Base-by-base conservation (phyloP, 2,888 invertebrate genomes). In the Dinocampus coccinellae region DNA sequence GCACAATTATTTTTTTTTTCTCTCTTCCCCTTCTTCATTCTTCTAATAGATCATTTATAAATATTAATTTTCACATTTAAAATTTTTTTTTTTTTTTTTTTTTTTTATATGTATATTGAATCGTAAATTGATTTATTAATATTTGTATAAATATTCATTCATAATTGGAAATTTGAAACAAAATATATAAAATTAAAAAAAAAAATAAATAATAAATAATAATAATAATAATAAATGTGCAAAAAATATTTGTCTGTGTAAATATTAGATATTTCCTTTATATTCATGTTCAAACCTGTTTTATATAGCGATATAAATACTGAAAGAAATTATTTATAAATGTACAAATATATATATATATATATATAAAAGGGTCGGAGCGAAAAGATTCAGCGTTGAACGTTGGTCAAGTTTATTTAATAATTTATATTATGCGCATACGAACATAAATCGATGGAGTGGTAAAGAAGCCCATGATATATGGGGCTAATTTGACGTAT, bases 401-500 rank as follows among this genome's bases (percentile, higher is more conserved):
- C 66, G 69, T 73, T 70, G 72, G 63, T 75, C 74, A 64, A 74
- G 69, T 84, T 47, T 84, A 86, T 87, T 87, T 85, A 85, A 86
- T 87, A 87, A 87, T 86, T 86, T 86, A 86, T 85, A 85, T 86
- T 84, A 86, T 85, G 84, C 83, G 81, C 81, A 77, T 79, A 47
- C 47, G 82, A 80, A 83, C 84, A 87, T 86, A 87, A 87, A 87
- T 87, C 83, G 84, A 82, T 75, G 77, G 76, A 76, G 74, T 77
- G 80, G 79, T 81, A 81, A 85, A 85, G 85, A 85, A 84, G 83
- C 79, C 72, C 85, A 86, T 86, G 87, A 87, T 86, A 82, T 84
- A 87, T 82, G 84, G n/a, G 80, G 84, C 83, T 85, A 85, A 86
- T 87, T 87, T 86, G 87, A 87, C 86, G 84, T 84, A 86, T 86